These are phyloP conservation scores for Nyctalus aviator DNA, from an alignment of 2,797 vertebrate species.

Conservation along the genomic window DNA sequence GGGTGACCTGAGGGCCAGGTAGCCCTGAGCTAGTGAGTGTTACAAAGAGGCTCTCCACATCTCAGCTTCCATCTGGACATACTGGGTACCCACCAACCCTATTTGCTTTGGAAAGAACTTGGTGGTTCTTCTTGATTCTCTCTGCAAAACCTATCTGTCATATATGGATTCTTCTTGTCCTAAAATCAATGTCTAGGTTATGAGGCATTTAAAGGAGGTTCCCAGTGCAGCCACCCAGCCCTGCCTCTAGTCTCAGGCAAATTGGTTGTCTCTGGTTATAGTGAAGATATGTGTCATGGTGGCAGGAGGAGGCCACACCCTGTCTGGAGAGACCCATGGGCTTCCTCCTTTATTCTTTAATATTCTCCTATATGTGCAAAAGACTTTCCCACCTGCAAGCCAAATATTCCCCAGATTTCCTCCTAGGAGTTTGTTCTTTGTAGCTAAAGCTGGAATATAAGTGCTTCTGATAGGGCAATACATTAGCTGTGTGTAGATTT, in stretches of 20 bases:
- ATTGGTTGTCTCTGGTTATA: background rate
- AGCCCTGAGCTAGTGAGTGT: background rate
- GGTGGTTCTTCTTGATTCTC: background rate
- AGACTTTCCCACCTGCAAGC: background rate
- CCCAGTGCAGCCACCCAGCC: background rate
- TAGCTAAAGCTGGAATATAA: background rate
- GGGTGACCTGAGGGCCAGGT: background rate
- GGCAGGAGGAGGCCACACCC: background rate
- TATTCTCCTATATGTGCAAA: background rate
- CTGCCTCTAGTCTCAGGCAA: background rate
- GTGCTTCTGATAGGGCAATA: background rate
- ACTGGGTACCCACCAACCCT: background rate
- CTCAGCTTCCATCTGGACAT: background rate
- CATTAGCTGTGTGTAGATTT: background rate
- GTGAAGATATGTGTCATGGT: background rate
- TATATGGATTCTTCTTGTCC: background rate
- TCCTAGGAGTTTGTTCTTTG: background rate
- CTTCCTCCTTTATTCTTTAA: background rate
- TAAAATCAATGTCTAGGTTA: constrained; percentile 7
- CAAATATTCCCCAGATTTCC: background rate
- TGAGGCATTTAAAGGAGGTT: background rate
- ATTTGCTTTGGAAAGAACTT: background rate
- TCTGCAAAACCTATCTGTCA: background rate
- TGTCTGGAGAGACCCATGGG: background rate
- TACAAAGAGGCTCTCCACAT: background rate